A percentile compares a stretch with the other conserved stretches of the same genome.
Conservation (phyloP, 1,140 invertebrate genomes). For the Lepidurus packardi region DNA sequence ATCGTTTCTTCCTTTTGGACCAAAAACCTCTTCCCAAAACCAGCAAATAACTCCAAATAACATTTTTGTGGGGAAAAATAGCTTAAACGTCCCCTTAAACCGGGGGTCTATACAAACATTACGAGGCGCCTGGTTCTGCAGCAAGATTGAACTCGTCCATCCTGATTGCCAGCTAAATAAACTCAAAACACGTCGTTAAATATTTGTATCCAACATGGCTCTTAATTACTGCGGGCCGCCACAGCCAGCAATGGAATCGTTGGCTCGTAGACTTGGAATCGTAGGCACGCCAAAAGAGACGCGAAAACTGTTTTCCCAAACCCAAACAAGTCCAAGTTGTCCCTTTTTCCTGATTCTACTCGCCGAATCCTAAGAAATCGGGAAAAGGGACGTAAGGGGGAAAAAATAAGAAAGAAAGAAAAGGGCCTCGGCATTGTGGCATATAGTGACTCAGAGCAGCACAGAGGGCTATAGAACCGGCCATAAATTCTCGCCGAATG, state of each 20-base stretch:
- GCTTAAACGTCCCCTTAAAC: no score
- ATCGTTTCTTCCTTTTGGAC: background rate
- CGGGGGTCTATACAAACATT: no score
- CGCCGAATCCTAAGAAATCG: background rate
- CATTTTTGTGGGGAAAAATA: no score
- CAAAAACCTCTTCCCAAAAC: background rate
- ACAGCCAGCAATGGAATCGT: background rate
- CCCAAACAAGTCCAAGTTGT: slow-evolving; percentile 14
- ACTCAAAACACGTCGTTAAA: no score
- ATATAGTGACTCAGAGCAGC: slow-evolving; percentile 2
- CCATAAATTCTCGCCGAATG: slow-evolving; percentile 19
- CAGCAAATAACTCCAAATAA: no score
- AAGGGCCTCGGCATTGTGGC: background rate
- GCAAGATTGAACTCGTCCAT: no score
- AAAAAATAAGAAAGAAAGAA: background rate
- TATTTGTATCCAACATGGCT: no score
- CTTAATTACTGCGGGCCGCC: no score
- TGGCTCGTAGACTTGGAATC: background rate
- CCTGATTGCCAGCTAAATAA: no score
- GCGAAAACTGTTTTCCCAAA: background rate
- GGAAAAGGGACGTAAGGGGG: background rate
- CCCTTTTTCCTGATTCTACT: background rate
- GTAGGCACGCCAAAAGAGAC: background rate
- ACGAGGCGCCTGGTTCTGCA: no score
- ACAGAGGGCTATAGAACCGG: slow-evolving; percentile 8